Percentiles rank a stretch among this genome's conserved stretches.
These are phyloP conservation scores for Zaprionus nigranus DNA, from an alignment of 1,140 invertebrate genomes.

Conservation along the genomic window DNA sequence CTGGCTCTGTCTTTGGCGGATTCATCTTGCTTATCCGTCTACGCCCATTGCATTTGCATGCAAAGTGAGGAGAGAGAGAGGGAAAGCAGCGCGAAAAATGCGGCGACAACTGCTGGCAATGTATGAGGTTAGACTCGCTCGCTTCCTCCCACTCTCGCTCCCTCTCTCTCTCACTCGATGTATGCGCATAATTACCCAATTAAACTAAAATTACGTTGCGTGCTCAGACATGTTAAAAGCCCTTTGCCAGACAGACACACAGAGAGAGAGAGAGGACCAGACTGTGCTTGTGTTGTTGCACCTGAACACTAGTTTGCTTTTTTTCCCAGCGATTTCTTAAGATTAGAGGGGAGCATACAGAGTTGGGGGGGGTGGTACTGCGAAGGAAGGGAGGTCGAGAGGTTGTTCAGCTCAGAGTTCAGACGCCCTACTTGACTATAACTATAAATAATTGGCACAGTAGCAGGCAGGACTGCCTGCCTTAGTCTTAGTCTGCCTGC, in stretches of 20 bases:
- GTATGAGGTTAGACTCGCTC: background rate
- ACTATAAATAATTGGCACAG: conserved; percentile 79
- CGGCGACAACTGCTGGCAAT: conserved; percentile 11
- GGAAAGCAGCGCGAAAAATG: background rate
- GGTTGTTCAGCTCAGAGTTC: conserved; percentile 13
- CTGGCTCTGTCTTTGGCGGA: conserved; percentile 37
- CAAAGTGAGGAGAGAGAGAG: background rate
- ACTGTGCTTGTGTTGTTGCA: conserved; percentile 9
- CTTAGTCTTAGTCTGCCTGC: conserved; percentile 2
- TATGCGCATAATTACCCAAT: conserved; percentile 84
- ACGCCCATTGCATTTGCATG: conserved; percentile 16
- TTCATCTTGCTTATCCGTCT: conserved; percentile 62
- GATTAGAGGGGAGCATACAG: conserved; percentile 37
- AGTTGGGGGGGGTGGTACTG: background rate
- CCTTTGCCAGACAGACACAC: conserved; percentile 63
- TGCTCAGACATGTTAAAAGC: conserved; percentile 84
- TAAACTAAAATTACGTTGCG: conserved; percentile 84
- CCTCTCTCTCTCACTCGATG: conserved; percentile 38
- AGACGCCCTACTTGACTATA: conserved; percentile 35
- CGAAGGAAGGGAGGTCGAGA: background rate
- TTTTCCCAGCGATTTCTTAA: conserved; percentile 60
- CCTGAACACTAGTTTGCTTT: conserved; percentile 63
- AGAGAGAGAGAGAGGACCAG: conserved; percentile 50
- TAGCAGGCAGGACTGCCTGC: background rate
- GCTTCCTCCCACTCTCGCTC: background rate